Evolutionary conservation across 2,113 vertebrate species (phyloP).

Genomic region (Pithys albifrons): DNA sequence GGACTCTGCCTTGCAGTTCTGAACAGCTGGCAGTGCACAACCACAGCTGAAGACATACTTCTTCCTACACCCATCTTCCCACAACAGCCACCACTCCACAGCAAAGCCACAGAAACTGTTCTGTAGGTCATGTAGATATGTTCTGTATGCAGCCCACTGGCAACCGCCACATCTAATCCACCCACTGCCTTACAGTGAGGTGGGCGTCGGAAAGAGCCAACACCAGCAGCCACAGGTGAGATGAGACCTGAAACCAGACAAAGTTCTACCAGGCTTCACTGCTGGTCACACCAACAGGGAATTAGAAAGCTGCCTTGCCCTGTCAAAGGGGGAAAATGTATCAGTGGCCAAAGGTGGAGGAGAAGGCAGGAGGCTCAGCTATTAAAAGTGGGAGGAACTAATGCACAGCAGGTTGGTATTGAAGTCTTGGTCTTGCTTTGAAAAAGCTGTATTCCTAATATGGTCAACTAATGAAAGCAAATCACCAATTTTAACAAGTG

Average conservation of each 20-base stretch:
- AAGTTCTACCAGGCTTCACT: background rate
- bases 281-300: accelerated
- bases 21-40: background rate
- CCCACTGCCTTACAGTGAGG: background rate
- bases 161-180: background rate
- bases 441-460: background rate
- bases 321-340: background rate
- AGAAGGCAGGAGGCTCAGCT: background rate
- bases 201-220: background rate
- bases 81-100: background rate
- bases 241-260: background rate
- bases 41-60: background rate
- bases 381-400: background rate
- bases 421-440: background rate
- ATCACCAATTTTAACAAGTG: background rate
- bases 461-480: background rate
- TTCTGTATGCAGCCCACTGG: accelerated
- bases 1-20: background rate
- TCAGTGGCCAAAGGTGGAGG: background rate
- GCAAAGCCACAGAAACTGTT: background rate
- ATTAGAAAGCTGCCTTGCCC: accelerated
- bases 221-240: background rate
- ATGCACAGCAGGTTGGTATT: background rate
- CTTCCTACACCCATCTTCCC: background rate
- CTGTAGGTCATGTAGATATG: background rate